These are phyloP conservation scores for Lichenostomus cassidix DNA, from an alignment of 2,113 vertebrate species.

Conservation along the genomic window DNA sequence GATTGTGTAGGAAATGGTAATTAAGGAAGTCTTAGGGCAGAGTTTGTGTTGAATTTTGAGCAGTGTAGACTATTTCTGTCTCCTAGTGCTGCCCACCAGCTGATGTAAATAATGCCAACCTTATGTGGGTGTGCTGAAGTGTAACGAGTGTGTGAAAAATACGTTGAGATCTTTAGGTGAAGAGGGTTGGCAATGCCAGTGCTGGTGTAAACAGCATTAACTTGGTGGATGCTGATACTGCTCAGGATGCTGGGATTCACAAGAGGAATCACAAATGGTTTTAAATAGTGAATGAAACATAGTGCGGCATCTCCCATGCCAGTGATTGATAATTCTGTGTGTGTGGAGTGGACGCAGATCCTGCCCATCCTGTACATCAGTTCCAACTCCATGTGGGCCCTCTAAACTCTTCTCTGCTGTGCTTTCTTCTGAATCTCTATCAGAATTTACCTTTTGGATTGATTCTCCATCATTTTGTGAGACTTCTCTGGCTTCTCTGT, in stretches of 20 bases:
- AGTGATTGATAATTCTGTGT: not conserved
- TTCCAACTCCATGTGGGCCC: not conserved
- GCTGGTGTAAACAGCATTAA: not conserved
- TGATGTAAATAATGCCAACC: not conserved
- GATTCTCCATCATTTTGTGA: not conserved
- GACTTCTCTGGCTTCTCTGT: not conserved
- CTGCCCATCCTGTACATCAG: not conserved
- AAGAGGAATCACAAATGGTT: not conserved
- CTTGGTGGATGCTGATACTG: not conserved
- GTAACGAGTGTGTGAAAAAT: not conserved
- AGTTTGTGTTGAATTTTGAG: not conserved
- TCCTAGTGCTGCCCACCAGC: not conserved
- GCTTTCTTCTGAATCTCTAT: not conserved
- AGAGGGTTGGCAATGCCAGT: not conserved
- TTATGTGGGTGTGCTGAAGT: not conserved
- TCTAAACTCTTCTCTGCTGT: not conserved
- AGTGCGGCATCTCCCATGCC: not conserved
- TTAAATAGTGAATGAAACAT: not conserved
- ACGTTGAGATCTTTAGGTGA: not conserved
- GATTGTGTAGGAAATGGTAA: not conserved
- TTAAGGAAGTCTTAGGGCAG: not conserved
- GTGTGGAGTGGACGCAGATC: not conserved
- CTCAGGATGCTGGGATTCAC: not conserved
- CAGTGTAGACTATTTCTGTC: not conserved
- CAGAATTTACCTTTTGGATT: not conserved